Evolutionary conservation across 2,113 vertebrate species (phyloP).

Genomic region (Heliornis fulica): DNA sequence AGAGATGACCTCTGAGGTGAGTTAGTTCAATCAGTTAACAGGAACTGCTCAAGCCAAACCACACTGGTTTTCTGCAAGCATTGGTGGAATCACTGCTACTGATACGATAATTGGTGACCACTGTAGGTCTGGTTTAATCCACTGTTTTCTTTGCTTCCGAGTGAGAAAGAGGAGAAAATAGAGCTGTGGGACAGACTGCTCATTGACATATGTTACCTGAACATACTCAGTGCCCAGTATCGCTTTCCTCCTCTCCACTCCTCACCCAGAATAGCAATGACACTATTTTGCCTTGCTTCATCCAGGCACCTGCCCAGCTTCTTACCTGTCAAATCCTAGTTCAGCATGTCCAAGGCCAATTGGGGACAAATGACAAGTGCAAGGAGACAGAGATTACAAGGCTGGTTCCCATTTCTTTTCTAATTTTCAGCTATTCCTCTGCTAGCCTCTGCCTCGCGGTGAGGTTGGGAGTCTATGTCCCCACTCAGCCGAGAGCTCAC

Average conservation of each 20-base stretch:
- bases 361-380: background rate
- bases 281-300: background rate
- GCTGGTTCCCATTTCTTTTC: background rate
- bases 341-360: background rate
- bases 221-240: background rate
- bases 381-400: background rate
- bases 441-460: background rate
- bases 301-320: background rate
- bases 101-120: accelerated
- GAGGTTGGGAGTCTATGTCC: background rate
- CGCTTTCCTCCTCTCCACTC: background rate
- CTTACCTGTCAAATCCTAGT: background rate
- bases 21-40: background rate
- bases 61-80: background rate
- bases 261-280: background rate
- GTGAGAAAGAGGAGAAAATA: background rate
- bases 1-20: background rate
- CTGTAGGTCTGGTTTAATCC: background rate
- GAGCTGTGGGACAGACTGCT: background rate
- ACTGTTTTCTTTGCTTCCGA: background rate
- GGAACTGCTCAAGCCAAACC: background rate
- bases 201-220: accelerated
- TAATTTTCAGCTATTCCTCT: background rate
- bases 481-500: background rate
- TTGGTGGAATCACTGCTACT: background rate